Conservation (phyloP, 1,140 invertebrate genomes). For the Trichogramma pretiosum region DNA sequence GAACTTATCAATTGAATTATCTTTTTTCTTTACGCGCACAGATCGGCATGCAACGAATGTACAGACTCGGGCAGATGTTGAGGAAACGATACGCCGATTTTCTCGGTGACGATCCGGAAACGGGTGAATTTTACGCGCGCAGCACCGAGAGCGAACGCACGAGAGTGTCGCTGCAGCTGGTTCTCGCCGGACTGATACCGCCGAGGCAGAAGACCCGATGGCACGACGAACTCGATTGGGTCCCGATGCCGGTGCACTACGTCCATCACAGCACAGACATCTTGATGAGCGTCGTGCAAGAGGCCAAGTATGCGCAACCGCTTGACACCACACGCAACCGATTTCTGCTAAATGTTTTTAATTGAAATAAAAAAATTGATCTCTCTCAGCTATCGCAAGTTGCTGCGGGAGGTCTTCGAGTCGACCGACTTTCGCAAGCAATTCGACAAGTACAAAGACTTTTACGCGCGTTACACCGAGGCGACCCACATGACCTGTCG, state of each 20-base stretch:
- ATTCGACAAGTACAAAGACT: too few relatives aligned
- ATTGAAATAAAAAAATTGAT: too few relatives aligned
- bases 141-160: slow-evolving; percentile 1
- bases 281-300: too few relatives aligned
- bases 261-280: too few relatives aligned
- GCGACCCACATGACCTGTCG: too few relatives aligned
- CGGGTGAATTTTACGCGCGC: not conserved
- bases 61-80: not conserved
- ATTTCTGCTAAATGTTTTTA: too few relatives aligned
- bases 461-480: too few relatives aligned
- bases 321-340: too few relatives aligned
- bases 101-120: not conserved
- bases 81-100: not conserved
- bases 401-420: too few relatives aligned
- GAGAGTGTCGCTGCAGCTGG: not conserved
- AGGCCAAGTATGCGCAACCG: too few relatives aligned
- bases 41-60: not conserved
- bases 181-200: not conserved
- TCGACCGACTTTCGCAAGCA: too few relatives aligned
- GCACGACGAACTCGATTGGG: not conserved
- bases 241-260: not conserved
- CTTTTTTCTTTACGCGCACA: not conserved
- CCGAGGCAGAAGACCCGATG: not conserved
- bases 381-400: too few relatives aligned
- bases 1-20: not conserved